Evolutionary conservation across 1,140 invertebrate genomes (phyloP).

Genomic region (Chironomus striatipennis): DNA sequence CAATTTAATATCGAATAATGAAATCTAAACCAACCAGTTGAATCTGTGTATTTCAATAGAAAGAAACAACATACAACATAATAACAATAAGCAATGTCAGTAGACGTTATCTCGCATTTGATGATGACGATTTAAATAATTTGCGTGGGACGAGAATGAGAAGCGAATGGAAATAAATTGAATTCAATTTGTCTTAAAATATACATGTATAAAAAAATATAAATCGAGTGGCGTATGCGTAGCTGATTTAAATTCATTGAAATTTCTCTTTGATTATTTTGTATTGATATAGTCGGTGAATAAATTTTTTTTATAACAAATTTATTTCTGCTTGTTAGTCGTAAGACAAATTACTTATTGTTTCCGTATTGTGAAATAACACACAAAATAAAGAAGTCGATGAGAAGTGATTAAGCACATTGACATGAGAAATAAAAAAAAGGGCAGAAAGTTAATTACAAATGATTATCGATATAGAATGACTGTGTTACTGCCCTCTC

Average conservation of each 20-base stretch:
- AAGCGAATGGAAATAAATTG: not conserved
- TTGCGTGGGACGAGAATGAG: not conserved
- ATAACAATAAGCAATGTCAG: not conserved
- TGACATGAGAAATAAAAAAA: not conserved
- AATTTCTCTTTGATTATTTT: not conserved
- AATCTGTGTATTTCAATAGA: not conserved
- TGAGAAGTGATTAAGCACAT: not conserved
- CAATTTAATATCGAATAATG: too few relatives aligned
- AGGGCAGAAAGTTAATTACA: slow-evolving; percentile 12
- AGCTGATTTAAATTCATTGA: slow-evolving; percentile 14
- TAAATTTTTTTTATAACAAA: not conserved
- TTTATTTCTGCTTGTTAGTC: too few relatives aligned
- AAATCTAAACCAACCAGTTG: too few relatives aligned
- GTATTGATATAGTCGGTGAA: not conserved
- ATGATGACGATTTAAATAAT: not conserved
- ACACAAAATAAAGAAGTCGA: too few relatives aligned
- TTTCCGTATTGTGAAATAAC: too few relatives aligned
- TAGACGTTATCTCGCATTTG: not conserved
- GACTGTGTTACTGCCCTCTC: not conserved
- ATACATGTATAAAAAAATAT: too few relatives aligned
- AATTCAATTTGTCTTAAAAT: slow-evolving; percentile 10
- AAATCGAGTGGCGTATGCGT: not conserved
- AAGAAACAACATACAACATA: not conserved
- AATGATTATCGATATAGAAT: not conserved
- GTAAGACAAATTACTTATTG: too few relatives aligned